Base-by-base conservation (phyloP, 2,797 vertebrate species). In the Clarias laeviceps region DNA sequence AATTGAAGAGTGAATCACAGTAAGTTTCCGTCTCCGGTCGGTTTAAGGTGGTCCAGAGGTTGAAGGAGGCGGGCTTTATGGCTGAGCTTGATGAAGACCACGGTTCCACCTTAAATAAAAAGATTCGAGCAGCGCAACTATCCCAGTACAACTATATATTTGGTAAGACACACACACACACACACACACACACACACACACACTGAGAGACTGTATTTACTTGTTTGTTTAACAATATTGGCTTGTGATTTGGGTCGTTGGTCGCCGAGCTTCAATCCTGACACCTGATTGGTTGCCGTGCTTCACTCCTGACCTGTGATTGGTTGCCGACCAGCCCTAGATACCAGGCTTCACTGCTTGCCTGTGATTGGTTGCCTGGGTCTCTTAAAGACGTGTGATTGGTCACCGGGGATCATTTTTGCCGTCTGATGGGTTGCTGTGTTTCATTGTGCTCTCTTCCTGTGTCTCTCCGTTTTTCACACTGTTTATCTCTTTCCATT, bases 111-210 rank as follows among this genome's bases (percentile, higher is more conserved):
- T 95, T 98, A 90, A 95, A 95, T 91, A 96, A 96, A 91, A 97
- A 97, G 91, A 95, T 98, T 83, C 96, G 96, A 81, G 94, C 93
- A 1, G 97, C 97, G 68, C 97, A 98, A 90, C 92, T 98, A 34
- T 90, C 95, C 50, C 96, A 96, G 89, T 98, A 97, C 94, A 99
- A 99, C 93, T 98, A 97, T 93, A 97, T 97, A 92, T 95, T 99
- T 85, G 97, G 98, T 99, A 93, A 93, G 87, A 56, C 64, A 29
- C 78, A 56, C 27, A 56, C 27, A 32, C 40, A 69, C 45, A 54
- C 45, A 50, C 45, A 17, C 14, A 73, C 45, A 74, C 72, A 72
- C 22, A 50, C 70, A 27, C 70, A 34, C 68, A 72, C 69, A 72
- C 37, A 24, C 20, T 2, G 18, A 5, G 9, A 4, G 7, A 11